phyloP scores from a whole-genome alignment of 2,888 invertebrate species.

The Campoplex capitator region DNA sequence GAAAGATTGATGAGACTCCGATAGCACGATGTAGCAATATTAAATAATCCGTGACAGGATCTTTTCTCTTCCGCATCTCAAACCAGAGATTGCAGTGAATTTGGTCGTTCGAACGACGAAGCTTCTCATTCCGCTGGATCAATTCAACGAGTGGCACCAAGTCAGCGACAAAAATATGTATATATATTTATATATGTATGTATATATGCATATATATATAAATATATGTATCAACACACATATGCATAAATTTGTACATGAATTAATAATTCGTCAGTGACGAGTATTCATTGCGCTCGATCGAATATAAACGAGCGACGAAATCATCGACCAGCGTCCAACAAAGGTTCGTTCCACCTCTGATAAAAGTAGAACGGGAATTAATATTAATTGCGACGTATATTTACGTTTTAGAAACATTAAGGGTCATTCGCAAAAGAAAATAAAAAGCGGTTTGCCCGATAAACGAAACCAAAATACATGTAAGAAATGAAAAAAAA shows the following conservation, averaged over 20 bases:
- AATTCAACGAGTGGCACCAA: conserved; percentile 61
- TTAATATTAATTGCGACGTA: conserved; percentile 29
- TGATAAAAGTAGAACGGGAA: conserved; percentile 45
- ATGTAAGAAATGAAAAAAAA: neutral
- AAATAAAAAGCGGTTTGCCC: conserved; percentile 1
- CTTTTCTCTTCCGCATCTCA: conserved; percentile 48
- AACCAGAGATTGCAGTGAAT: conserved; percentile 57
- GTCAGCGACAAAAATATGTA: conserved; percentile 36
- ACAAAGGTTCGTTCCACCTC: conserved; percentile 64
- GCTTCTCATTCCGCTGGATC: conserved; percentile 47
- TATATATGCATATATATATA: conserved; percentile 54
- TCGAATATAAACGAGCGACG: conserved; percentile 62
- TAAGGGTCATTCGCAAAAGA: conserved; percentile 37
- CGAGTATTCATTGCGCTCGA: conserved; percentile 59
- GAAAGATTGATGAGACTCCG: conserved; percentile 46
- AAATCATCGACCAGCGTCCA: conserved; percentile 59
- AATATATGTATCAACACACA: conserved; percentile 67
- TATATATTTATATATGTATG: conserved; percentile 41
- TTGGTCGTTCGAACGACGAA: conserved; percentile 65
- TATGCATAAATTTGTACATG: conserved; percentile 65
- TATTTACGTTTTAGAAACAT: conserved; percentile 47
- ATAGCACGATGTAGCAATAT: conserved; percentile 42
- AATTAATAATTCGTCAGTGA: conserved; percentile 71
- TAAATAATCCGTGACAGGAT: conserved; percentile 56
- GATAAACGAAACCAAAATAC: conserved; percentile 1